phyloP scores from a whole-genome alignment of 2,888 invertebrate genomes.

The Ormyrus labotus region DNA sequence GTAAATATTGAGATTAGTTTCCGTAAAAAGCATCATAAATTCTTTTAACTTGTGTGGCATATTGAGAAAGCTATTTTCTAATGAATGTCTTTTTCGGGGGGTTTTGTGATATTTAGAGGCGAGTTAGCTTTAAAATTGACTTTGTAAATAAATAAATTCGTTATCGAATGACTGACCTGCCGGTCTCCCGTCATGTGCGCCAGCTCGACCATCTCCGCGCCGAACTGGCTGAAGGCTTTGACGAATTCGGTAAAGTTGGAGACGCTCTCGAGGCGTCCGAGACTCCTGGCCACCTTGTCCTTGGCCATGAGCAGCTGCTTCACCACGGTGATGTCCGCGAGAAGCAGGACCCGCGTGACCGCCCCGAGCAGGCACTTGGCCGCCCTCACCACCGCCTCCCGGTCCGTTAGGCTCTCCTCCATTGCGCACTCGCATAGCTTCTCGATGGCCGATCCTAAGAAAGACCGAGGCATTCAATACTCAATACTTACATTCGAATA shows the following conservation, averaged over 20 bases:
- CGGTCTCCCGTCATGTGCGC: conserved; percentile 93
- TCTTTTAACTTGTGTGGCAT: no score
- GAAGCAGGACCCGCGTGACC: conserved; percentile 94
- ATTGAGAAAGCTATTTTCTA: no score
- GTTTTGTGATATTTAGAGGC: no score
- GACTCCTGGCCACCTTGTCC: conserved; percentile 92
- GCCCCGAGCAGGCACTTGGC: conserved; percentile 95
- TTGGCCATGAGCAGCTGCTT: conserved; percentile 96
- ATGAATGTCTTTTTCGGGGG: no score
- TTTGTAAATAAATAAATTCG: no score
- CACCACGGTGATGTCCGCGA: conserved; percentile 98
- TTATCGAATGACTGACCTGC: conserved; percentile 72
- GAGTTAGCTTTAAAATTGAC: no score
- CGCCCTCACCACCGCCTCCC: conserved; percentile 90
- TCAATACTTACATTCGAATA: no score
- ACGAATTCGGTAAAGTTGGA: conserved; percentile 98
- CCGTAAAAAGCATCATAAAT: no score
- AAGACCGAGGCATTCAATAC: no score
- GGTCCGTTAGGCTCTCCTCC: conserved; percentile 80
- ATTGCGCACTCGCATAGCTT: conserved; percentile 90
- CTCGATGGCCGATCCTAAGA: conserved; percentile 91
- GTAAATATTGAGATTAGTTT: no score
- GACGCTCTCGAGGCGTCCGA: conserved; percentile 90
- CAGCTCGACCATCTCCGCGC: conserved; percentile 98
- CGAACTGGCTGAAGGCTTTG: conserved; percentile 98